phyloP scores from a whole-genome alignment of 1,140 invertebrate species.

The Bombus affinis region DNA sequence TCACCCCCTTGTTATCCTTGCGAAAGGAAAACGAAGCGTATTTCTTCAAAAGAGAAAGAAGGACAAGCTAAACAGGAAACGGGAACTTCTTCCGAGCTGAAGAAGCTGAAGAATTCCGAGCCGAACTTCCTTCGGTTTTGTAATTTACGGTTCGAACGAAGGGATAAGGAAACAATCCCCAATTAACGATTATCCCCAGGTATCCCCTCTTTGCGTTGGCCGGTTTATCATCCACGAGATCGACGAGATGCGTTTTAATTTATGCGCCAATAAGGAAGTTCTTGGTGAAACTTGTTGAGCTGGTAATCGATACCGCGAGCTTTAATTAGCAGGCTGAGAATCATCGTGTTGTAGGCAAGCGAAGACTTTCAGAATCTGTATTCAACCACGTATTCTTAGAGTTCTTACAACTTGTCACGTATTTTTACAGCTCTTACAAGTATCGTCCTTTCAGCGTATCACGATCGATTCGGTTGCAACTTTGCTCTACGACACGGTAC shows the following conservation, averaged over 20 bases:
- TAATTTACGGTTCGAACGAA: constrained; percentile 25
- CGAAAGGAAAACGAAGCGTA: constrained; percentile 38
- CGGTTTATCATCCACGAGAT: constrained; percentile 12
- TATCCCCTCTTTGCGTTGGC: not conserved
- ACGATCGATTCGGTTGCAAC: too few relatives aligned
- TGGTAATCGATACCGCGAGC: constrained; percentile 29
- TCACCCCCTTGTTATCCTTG: constrained; percentile 61
- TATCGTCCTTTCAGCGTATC: not conserved
- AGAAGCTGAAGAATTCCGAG: not conserved
- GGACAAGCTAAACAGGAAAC: not conserved
- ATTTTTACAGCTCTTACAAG: not conserved
- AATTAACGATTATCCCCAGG: constrained; percentile 36
- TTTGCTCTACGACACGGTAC: too few relatives aligned
- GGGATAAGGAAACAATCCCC: constrained; percentile 33
- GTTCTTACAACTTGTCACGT: too few relatives aligned
- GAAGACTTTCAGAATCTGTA: not conserved
- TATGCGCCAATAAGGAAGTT: constrained; percentile 24
- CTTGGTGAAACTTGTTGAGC: constrained; percentile 4
- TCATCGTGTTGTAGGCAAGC: not conserved
- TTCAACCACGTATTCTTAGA: too few relatives aligned
- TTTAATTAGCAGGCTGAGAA: constrained; percentile 4
- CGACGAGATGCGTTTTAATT: constrained; percentile 28
- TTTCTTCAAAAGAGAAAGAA: not conserved
- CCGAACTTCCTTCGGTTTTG: constrained; percentile 9
- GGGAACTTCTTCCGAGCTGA: not conserved